phyloP scores from a whole-genome alignment of 37 sponge, comb jelly and placozoan species.

The Trichoplax adhaerens region DNA sequence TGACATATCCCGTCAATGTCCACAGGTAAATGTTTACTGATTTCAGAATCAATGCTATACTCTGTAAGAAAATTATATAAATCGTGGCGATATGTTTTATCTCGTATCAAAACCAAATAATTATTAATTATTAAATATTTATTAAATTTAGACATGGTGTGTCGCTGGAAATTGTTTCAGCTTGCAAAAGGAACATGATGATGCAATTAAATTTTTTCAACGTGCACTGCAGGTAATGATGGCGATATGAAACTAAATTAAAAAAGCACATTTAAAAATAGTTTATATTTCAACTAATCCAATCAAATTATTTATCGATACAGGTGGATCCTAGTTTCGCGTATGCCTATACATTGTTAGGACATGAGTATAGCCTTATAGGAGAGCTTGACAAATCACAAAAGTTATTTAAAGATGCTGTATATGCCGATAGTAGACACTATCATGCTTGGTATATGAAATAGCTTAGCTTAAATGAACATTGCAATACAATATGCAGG shows the following conservation, averaged over 20 bases:
- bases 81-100: too few species aligned
- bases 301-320: too few species aligned
- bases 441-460: conserved; percentile 61
- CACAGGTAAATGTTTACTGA: not conserved
- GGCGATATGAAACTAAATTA: too few species aligned
- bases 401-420: conserved; percentile 43
- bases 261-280: too few species aligned
- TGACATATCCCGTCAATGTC: not conserved
- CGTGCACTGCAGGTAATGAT: conserved; percentile 45
- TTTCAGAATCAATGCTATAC: not conserved
- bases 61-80: too few species aligned
- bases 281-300: too few species aligned
- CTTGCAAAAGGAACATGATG: conserved; percentile 51
- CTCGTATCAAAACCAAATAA: not conserved
- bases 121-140: not conserved
- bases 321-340: conserved; percentile 42
- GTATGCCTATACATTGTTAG: conserved; percentile 71
- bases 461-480: too few species aligned
- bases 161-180: conserved; percentile 69
- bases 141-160: conserved; percentile 35
- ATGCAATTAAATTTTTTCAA: conserved; percentile 69
- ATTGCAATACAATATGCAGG: too few species aligned
- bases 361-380: conserved; percentile 53
- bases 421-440: conserved; percentile 51
- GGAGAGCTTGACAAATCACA: conserved; percentile 62